Percentiles rank a stretch among this genome's conserved stretches.
phyloP scores from a whole-genome alignment of 2,888 invertebrate genomes.

The Macropis europaea region DNA sequence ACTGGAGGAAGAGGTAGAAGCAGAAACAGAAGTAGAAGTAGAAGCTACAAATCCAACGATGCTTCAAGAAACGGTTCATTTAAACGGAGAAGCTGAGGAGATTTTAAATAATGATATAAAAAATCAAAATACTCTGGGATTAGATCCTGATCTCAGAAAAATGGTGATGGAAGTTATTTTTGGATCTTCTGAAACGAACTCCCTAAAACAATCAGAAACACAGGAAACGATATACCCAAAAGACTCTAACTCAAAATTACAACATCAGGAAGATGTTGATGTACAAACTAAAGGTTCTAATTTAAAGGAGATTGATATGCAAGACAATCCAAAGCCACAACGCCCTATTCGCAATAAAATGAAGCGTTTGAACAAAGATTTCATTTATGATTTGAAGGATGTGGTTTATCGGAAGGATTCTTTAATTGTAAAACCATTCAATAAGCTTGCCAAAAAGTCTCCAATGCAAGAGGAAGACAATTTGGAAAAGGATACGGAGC shows the following conservation, averaged over 20 bases:
- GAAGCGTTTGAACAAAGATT: conserved; percentile 85
- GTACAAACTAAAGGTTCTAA: not conserved
- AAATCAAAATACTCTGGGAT: not conserved
- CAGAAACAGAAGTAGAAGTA: not conserved
- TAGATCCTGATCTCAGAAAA: conserved; percentile 69
- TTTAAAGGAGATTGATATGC: not conserved
- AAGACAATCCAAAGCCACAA: conserved; percentile 66
- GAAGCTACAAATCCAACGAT: not conserved
- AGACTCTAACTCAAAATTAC: not conserved
- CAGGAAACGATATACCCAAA: not conserved
- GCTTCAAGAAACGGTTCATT: not conserved
- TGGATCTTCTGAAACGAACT: conserved; percentile 58
- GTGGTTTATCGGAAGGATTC: conserved; percentile 53
- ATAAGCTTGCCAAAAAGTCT: conserved; percentile 30
- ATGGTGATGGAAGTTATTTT: conserved; percentile 79
- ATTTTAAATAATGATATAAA: not conserved
- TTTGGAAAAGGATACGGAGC: conserved; percentile 16
- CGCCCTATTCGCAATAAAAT: conserved; percentile 85
- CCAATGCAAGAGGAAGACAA: conserved; percentile 6
- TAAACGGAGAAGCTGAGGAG: not conserved
- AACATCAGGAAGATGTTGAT: not conserved
- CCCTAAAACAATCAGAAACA: not conserved
- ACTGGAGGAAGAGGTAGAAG: not conserved
- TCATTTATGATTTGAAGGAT: conserved; percentile 85
- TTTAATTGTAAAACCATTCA: conserved; percentile 13